Conservation (phyloP, 2,888 invertebrate genomes). For the Agonopterix alstromeriana region DNA sequence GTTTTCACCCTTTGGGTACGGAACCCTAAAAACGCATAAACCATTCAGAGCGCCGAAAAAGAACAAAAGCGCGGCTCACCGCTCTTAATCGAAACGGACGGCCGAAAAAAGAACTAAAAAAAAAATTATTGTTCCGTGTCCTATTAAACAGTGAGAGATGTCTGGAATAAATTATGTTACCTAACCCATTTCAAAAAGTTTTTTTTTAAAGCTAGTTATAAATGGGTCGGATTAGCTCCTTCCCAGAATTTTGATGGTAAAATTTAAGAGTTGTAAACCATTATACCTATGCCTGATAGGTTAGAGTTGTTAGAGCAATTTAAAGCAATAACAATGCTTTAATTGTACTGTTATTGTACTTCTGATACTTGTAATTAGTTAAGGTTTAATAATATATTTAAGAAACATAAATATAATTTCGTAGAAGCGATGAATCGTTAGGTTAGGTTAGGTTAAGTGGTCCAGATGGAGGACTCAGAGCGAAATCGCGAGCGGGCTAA, state of each 20-base stretch:
- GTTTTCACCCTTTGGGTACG: too few relatives aligned
- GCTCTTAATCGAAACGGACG: conserved; percentile 19
- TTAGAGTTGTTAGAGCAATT: too few relatives aligned
- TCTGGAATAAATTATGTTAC: conserved; percentile 48
- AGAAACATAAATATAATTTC: too few relatives aligned
- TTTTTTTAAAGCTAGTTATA: conserved; percentile 32
- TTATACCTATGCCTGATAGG: too few relatives aligned
- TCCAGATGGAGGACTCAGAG: too few relatives aligned
- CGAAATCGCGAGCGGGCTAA: too few relatives aligned
- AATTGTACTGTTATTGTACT: too few relatives aligned
- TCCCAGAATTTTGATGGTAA: conserved; percentile 30
- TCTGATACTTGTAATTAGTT: too few relatives aligned
- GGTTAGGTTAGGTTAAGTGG: too few relatives aligned
- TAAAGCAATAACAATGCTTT: too few relatives aligned
- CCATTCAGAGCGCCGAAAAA: neutral
- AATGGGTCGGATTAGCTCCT: conserved; percentile 27
- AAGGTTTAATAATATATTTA: too few relatives aligned
- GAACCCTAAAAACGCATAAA: neutral
- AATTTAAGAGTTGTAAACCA: neutral
- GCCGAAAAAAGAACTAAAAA: conserved; percentile 21
- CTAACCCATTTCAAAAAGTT: conserved; percentile 40
- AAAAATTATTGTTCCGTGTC: conserved; percentile 36
- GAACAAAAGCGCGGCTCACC: conserved; percentile 17
- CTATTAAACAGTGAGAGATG: conserved; percentile 56
- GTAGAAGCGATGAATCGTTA: too few relatives aligned